Conservation (phyloP, 1,140 invertebrate species). For the Gryon sp. region DNA sequence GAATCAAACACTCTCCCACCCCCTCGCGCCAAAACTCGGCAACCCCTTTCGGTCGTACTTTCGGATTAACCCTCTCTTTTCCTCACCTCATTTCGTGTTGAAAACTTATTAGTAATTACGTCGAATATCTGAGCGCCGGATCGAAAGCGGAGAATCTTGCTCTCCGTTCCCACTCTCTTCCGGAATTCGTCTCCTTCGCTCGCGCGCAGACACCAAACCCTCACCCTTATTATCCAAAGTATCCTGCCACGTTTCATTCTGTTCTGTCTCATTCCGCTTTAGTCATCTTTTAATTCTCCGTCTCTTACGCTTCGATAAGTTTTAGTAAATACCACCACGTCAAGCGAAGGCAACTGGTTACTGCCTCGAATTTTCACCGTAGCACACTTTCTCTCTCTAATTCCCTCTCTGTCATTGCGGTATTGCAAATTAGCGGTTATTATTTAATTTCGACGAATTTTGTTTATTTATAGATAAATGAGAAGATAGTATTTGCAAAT, state of each 20-base stretch:
- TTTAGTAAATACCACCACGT: conserved; percentile 68
- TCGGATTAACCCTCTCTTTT: conserved; percentile 79
- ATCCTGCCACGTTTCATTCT: conserved; percentile 44
- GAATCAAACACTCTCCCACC: conserved; percentile 58
- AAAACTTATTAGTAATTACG: conserved; percentile 81
- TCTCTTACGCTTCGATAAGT: conserved; percentile 71
- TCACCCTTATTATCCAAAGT: conserved; percentile 59
- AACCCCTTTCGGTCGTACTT: conserved; percentile 76
- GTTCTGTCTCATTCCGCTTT: conserved; percentile 61
- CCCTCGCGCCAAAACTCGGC: conserved; percentile 31
- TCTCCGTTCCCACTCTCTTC: conserved; percentile 29
- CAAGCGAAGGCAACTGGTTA: conserved; percentile 67
- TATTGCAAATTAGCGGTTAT: conserved; percentile 50
- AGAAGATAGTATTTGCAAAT: not conserved
- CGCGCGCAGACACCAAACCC: conserved; percentile 18
- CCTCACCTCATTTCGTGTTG: conserved; percentile 80
- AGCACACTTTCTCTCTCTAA: no score
- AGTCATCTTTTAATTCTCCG: conserved; percentile 71
- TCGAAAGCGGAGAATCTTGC: conserved; percentile 69
- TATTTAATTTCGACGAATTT: conserved; percentile 50
- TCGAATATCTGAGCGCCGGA: conserved; percentile 72
- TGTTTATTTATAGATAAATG: conserved; percentile 14
- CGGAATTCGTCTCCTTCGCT: conserved; percentile 49
- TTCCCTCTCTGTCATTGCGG: no score
- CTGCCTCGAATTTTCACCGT: conserved; percentile 53